Percentiles rank a stretch among this genome's conserved stretches.
These are phyloP conservation scores for Anser brachyrhynchus DNA, from an alignment of 2,113 vertebrate genomes.

Conservation along the genomic window DNA sequence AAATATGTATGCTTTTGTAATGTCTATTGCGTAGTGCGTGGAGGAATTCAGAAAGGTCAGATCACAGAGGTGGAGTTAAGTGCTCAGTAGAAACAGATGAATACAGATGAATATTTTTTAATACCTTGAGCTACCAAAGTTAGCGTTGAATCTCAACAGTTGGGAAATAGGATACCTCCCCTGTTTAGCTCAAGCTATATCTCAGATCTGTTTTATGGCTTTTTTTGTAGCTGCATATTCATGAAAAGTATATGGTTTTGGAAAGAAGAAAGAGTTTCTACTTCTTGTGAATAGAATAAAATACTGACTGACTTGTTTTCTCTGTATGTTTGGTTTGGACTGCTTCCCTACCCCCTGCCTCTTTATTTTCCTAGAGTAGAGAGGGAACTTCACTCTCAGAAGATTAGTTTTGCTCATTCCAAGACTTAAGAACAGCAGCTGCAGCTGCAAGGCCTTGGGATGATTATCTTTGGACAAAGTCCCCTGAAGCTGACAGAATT, in stretches of 20 bases:
- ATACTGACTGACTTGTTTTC: background rate
- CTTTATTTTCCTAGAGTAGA: background rate
- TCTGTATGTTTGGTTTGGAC: background rate
- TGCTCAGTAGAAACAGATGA: background rate
- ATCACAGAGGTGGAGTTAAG: background rate
- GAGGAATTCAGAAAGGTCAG: background rate
- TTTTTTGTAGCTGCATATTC: background rate
- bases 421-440: background rate
- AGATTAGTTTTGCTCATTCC: background rate
- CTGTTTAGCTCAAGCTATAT: background rate
- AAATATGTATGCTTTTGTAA: background rate
- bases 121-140: background rate
- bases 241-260: background rate
- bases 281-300: background rate
- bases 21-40: background rate
- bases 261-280: background rate
- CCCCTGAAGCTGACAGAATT: background rate
- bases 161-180: background rate
- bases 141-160: background rate
- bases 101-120: background rate
- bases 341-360: accelerated
- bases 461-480: background rate
- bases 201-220: background rate
- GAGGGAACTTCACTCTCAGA: background rate
- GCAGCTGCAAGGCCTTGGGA: background rate